These are phyloP conservation scores for Trogon melanurus DNA, from an alignment of 2,113 vertebrate genomes.

Conservation along the genomic window DNA sequence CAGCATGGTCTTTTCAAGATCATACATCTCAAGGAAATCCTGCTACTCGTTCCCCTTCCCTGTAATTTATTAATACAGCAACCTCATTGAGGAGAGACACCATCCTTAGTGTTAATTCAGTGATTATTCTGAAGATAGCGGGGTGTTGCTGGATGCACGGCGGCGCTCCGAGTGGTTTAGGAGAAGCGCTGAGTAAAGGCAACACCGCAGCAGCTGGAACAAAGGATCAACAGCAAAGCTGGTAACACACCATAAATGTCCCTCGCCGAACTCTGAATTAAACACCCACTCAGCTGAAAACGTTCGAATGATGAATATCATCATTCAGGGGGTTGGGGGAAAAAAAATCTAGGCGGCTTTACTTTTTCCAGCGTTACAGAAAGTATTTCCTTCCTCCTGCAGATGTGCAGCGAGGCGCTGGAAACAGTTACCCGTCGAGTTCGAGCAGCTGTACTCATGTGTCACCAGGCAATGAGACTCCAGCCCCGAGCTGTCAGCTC, in stretches of 20 bases:
- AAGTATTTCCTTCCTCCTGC: conserved; percentile 71
- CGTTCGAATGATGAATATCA: conserved; percentile 14
- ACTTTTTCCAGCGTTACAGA: conserved; percentile 45
- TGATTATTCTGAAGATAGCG: not conserved
- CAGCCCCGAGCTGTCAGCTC: conserved; percentile 48
- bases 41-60: rapidly evolving
- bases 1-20: not conserved
- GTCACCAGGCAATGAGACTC: conserved; percentile 48
- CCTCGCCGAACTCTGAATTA: conserved; percentile 35
- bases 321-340: not conserved
- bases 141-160: not conserved
- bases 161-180: not conserved
- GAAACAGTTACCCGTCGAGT: conserved; percentile 52
- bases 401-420: conserved; percentile 62
- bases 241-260: not conserved
- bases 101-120: not conserved
- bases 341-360: conserved; percentile 30
- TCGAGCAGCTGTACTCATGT: conserved; percentile 56
- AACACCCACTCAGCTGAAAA: conserved; percentile 55
- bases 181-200: not conserved
- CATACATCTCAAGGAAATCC: not conserved
- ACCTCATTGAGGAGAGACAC: not conserved
- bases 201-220: not conserved
- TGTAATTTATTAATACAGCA: not conserved
- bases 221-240: not conserved